A percentile compares a stretch with the other conserved stretches of the same genome.
These are phyloP conservation scores for Chrysogorgia sp. DNA, from an alignment of 92 coral and sea anemone species.

Conservation along the genomic window DNA sequence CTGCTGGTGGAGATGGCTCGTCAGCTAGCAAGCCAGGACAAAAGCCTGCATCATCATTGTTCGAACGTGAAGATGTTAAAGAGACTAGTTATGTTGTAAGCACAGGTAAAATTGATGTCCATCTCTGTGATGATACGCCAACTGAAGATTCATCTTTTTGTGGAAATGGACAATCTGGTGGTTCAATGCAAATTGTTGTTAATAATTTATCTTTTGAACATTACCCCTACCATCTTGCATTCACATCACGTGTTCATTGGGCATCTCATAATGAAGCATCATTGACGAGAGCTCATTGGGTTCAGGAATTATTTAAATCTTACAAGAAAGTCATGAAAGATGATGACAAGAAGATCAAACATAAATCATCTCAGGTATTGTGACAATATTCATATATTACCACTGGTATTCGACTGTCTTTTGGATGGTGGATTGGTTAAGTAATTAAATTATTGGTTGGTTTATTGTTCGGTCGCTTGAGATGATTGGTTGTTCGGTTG, in stretches of 20 bases:
- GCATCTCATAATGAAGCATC: conserved; percentile 94
- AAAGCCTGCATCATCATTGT: conserved; percentile 47
- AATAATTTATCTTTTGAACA: conserved; percentile 85
- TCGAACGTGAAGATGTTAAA: conserved; percentile 74
- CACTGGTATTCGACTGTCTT: no score
- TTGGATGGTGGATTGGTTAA: no score
- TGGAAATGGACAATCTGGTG: conserved; percentile 61
- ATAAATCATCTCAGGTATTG: background rate
- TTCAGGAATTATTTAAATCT: conserved; percentile 74
- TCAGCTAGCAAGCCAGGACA: background rate
- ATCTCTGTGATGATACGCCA: conserved; percentile 83
- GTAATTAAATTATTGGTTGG: no score
- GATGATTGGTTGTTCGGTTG: background rate
- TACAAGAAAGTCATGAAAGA: conserved; percentile 74
- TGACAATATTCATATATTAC: background rate
- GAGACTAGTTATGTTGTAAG: conserved; percentile 88
- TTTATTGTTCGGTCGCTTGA: background rate
- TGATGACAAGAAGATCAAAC: conserved; percentile 24
- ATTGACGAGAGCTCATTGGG: conserved; percentile 94
- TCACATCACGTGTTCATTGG: conserved; percentile 90
- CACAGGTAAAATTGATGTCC: conserved; percentile 90
- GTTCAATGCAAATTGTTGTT: conserved; percentile 92
- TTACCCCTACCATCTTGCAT: conserved; percentile 93
- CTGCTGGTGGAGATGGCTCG: conserved; percentile 1
- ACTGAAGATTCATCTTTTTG: conserved; percentile 51